Percentiles rank a stretch among this genome's conserved stretches.
Conservation (phyloP, 2,888 invertebrate genomes). For the Caenorhabditis panamensis region DNA sequence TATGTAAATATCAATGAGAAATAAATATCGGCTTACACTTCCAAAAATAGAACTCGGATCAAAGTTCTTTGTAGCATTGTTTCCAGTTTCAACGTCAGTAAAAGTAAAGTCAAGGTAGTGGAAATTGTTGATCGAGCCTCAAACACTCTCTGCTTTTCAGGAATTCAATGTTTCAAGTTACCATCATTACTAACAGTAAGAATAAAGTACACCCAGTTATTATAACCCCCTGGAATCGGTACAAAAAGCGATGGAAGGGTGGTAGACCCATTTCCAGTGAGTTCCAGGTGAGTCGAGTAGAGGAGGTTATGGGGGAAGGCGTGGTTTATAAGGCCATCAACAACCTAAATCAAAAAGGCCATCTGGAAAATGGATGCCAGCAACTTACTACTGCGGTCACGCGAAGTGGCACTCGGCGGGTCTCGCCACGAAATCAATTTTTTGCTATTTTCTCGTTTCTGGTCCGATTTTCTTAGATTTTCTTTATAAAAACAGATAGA, state of each 20-base stretch:
- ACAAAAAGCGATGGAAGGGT: neutral
- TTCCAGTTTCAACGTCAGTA: no score
- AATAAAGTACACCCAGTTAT: neutral
- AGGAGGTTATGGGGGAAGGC: neutral
- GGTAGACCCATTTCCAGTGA: neutral
- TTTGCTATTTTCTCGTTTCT: no score
- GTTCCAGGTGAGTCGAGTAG: neutral
- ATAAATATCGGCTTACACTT: no score
- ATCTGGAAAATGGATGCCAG: no score
- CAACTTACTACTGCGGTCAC: no score
- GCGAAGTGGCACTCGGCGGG: no score
- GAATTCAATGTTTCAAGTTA: neutral
- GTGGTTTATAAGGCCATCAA: neutral
- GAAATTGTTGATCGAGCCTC: neutral
- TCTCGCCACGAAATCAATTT: no score
- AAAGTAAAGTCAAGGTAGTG: neutral
- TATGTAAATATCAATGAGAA: no score
- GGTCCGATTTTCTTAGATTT: no score
- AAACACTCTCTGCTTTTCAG: neutral
- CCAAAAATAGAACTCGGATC: no score
- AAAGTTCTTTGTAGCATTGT: no score
- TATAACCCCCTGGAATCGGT: neutral
- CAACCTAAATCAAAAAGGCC: neutral
- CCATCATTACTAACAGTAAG: neutral
- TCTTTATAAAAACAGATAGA: no score